Conservation (phyloP, 2,888 invertebrate genomes). For the Stegophylla sp. region DNA sequence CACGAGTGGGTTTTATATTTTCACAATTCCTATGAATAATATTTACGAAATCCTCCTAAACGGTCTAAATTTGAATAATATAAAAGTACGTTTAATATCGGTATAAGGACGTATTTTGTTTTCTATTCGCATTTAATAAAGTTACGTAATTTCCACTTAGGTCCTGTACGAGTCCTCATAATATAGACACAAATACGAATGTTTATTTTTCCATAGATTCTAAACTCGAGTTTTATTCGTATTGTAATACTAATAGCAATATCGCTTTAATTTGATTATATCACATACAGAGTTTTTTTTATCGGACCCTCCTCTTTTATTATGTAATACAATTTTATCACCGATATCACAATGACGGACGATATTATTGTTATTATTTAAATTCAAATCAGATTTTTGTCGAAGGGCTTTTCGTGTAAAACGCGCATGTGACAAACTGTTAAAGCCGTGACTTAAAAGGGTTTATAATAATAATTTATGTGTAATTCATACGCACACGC, state of each 20-base stretch:
- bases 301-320: constrained; percentile 22
- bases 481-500: not conserved
- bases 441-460: constrained; percentile 25
- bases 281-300: not conserved
- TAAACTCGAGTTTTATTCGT: not conserved
- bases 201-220: not conserved
- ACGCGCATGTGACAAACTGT: constrained; percentile 25
- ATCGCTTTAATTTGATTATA: constrained; percentile 25
- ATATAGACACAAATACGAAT: not conserved
- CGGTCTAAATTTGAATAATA: no score
- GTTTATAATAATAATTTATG: constrained; percentile 29
- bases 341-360: constrained; percentile 13
- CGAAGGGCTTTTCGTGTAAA: not conserved
- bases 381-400: constrained; percentile 30
- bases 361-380: constrained; percentile 31
- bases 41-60: no score
- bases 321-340: constrained; percentile 28
- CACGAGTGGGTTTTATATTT: no score
- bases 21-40: no score
- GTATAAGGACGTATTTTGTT: no score
- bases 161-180: no score
- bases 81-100: no score
- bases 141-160: no score
- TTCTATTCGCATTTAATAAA: no score
- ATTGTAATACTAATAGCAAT: no score